Conservation (phyloP, 1,140 invertebrate genomes). For the Leptestheria dahalacensis region DNA sequence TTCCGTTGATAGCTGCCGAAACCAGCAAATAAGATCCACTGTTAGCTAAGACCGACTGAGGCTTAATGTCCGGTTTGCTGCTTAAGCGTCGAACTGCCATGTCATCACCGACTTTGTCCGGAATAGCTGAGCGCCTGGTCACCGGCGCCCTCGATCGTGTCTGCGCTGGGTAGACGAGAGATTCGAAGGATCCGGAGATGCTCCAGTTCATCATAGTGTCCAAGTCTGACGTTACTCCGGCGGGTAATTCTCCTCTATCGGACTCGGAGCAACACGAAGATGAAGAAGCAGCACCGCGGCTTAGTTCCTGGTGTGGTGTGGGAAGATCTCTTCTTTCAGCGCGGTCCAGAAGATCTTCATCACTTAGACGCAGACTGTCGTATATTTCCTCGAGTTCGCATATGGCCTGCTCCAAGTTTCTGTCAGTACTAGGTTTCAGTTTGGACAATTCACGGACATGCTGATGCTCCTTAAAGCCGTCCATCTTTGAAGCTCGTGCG, state of each 20-base stretch:
- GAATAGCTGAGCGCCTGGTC: conserved; percentile 30
- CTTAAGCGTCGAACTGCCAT: conserved; percentile 55
- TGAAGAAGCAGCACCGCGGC: background rate
- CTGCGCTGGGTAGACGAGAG: conserved; percentile 17
- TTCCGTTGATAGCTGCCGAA: conserved; percentile 41
- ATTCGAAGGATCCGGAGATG: conserved; percentile 19
- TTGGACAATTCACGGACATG: conserved; percentile 7
- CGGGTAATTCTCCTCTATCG: background rate
- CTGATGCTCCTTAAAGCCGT: conserved; percentile 1
- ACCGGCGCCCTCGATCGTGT: conserved; percentile 24
- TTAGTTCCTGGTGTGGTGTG: conserved; percentile 27
- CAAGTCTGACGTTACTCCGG: conserved; percentile 16
- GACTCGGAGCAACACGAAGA: background rate
- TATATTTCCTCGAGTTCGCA: conserved; percentile 79
- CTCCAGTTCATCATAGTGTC: conserved; percentile 20
- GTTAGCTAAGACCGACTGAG: conserved; percentile 34
- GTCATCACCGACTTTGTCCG: conserved; percentile 54
- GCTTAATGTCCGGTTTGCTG: conserved; percentile 26
- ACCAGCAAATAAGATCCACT: conserved; percentile 54
- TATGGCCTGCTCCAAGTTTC: conserved; percentile 68
- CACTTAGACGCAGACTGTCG: conserved; percentile 25
- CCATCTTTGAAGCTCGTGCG: background rate
- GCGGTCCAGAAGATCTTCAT: conserved; percentile 61
- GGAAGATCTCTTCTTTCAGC: conserved; percentile 57
- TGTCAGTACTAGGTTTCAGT: conserved; percentile 37